These are phyloP conservation scores for Idris sp. DNA, from an alignment of 1,140 invertebrate species.

Conservation along the genomic window DNA sequence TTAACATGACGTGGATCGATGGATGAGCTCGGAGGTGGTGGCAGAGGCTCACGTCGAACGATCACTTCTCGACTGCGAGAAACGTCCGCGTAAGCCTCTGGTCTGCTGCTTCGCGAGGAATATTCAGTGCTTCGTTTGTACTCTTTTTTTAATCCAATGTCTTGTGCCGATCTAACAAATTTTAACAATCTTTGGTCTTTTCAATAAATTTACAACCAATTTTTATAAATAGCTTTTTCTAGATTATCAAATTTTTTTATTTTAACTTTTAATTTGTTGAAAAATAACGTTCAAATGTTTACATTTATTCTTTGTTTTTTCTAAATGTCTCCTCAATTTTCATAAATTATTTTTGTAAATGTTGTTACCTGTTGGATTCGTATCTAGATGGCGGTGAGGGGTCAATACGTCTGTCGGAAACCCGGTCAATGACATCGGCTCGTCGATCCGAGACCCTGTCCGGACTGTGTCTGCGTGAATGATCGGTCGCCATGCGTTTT, in stretches of 20 bases:
- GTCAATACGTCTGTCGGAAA: constrained; percentile 73
- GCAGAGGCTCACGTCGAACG: constrained; percentile 71
- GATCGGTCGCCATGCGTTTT: constrained; percentile 72
- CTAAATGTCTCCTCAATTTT: no score
- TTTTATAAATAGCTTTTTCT: no score
- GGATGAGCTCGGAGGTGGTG: constrained; percentile 66
- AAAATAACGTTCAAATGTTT: no score
- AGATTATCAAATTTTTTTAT: no score
- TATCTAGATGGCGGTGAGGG: constrained; percentile 70
- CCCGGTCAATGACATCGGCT: constrained; percentile 71
- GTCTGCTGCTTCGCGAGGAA: constrained; percentile 71
- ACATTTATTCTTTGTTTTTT: no score
- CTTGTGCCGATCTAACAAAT: constrained; percentile 74
- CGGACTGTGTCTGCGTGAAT: constrained; percentile 71
- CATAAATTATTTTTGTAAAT: no score
- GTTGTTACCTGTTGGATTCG: constrained; percentile 73
- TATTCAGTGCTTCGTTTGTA: constrained; percentile 75
- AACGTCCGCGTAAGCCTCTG: constrained; percentile 73
- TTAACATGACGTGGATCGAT: constrained; percentile 76
- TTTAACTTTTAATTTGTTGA: no score
- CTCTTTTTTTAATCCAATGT: constrained; percentile 73
- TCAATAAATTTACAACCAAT: no score
- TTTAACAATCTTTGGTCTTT: no score
- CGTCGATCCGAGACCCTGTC: constrained; percentile 71
- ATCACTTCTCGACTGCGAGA: constrained; percentile 74